Base-by-base conservation (phyloP, 2,797 vertebrate genomes). In the Netta rufina region DNA sequence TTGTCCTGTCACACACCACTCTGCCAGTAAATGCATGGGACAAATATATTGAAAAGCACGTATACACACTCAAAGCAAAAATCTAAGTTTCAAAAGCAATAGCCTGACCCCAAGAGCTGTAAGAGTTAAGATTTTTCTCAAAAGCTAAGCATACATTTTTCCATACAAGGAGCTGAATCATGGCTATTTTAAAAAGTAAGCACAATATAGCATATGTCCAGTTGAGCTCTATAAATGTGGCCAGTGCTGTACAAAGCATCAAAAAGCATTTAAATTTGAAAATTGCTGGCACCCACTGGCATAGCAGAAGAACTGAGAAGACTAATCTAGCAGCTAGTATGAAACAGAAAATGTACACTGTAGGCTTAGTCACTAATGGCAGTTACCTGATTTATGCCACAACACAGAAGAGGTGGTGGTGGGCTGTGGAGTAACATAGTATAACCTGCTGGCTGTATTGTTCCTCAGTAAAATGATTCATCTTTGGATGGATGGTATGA, bases 151-250 rank as follows among this genome's bases (percentile, higher is more conserved):
- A 86, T 10, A 38, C 22, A 61, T 86, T 94, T 92, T 93, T 87
- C 84, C 88, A 87, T 32, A 84, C 75, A 96, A 90, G 70, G 49
- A 96, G 89, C 77, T 79, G 64, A 90, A 89, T 80, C 75, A 78
- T 54, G 78, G 85, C 65, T 92, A 86, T 84, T 92, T 94, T 85
- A 38, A 80, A 80, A 80, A 90, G 39, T 36, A 95, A 90, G 82
- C 69, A 91, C 43, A 80, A 84, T 71, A 93, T 4, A 92, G 70
- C 54, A 13, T 70, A 66, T 94, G 91, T 95, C 78, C 70, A 94
- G 65, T 56, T 56, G 60, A 85, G 84, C 72, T 80, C 87, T 92
- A 64, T 60, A 87, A 94, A 90, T 3, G 33, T 33, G 53, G 43
- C 58, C 53, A 92, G 51, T 73, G 75, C 75, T 61, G 17, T 36